Conservation (phyloP, 2,113 vertebrate genomes). For the Vombatus ursinus region DNA sequence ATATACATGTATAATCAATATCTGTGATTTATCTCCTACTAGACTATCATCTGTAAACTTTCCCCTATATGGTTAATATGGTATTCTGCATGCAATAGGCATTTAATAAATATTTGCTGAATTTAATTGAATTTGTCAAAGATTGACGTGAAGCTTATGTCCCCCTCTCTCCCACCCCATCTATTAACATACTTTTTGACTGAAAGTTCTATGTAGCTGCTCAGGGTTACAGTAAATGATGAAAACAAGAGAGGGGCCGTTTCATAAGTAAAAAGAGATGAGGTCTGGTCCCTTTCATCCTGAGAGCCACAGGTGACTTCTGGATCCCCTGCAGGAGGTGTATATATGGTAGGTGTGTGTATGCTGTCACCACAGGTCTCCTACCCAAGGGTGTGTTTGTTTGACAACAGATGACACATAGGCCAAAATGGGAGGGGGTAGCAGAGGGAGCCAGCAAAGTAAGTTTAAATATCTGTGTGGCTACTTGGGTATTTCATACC, state of each 20-base stretch:
- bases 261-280: not conserved
- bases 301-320: not conserved
- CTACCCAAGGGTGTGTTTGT: not conserved
- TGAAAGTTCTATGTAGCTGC: not conserved
- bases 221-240: not conserved
- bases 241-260: not conserved
- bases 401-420: not conserved
- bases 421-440: not conserved
- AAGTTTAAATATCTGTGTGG: not conserved
- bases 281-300: not conserved
- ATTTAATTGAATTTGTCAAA: not conserved
- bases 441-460: not conserved
- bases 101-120: not conserved
- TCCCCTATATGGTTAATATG: not conserved
- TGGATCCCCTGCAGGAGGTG: not conserved
- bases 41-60: not conserved
- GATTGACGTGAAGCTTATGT: not conserved
- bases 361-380: not conserved
- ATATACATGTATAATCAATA: not conserved
- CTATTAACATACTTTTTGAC: not conserved
- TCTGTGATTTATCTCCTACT: not conserved
- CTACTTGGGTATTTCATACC: not conserved
- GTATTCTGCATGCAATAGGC: not conserved
- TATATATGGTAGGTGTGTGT: not conserved
- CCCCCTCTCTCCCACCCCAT: not conserved